phyloP scores from a whole-genome alignment of 1,140 invertebrate species.

The Cyclina sinensis region DNA sequence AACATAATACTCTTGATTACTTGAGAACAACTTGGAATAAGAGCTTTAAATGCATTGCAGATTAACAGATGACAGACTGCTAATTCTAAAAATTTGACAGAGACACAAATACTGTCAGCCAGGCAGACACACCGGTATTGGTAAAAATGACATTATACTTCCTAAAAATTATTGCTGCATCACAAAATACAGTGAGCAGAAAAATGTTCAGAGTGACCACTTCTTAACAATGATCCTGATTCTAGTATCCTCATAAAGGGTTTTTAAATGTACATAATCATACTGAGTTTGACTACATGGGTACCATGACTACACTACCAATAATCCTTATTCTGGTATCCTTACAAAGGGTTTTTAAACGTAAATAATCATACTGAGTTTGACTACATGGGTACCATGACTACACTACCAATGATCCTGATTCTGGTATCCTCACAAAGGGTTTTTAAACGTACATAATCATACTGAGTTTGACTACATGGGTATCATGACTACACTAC shows the following conservation, averaged over 20 bases:
- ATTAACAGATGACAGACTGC: too few species aligned
- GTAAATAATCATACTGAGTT: not conserved
- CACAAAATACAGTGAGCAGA: too few species aligned
- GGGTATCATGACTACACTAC: conserved; percentile 15
- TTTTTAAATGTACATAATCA: not conserved
- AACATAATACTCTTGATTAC: too few species aligned
- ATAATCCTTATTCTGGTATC: not conserved
- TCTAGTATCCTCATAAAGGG: not conserved
- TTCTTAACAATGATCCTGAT: not conserved
- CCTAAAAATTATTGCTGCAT: not conserved
- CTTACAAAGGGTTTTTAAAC: not conserved
- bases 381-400: not conserved
- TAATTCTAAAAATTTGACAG: too few species aligned
- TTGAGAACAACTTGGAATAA: too few species aligned
- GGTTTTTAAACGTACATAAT: not conserved
- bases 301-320: too few species aligned
- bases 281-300: not conserved
- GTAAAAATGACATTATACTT: too few species aligned
- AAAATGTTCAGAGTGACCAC: not conserved
- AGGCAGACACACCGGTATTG: too few species aligned
- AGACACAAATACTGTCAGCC: too few species aligned
- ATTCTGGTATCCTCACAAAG: not conserved
- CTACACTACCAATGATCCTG: too few species aligned
- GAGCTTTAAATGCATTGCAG: too few species aligned
- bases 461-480: not conserved